Evolutionary conservation across 2,888 invertebrate species (phyloP), one percentile per base, ranked within the genome.

Genomic region (Hedychridium roseum): DNA sequence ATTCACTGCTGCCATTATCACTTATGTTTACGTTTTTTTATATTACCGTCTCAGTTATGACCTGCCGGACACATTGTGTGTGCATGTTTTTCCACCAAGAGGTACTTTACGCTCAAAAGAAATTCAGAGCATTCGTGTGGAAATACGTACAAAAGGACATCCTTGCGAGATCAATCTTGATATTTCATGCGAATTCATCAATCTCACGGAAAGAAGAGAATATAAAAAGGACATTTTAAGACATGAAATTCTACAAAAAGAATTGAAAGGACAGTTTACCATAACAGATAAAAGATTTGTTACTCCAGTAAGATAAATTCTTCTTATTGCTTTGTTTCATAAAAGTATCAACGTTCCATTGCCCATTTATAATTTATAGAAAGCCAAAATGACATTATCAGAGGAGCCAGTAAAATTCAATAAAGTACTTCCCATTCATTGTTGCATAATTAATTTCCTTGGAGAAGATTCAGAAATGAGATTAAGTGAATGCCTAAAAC

Each of bases 81-180:
- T 76, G 2, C 52, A 60, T 11, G 50, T 73, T 14, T 30, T 62
- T 12, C 71, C 74, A n/a, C n/a, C 20, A 0, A 71, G 64, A 37
- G 81, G 80, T 1, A 62, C 76, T 27, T 64, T 82, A 35, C 62
- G 73, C 47, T 79, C 81, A 9, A 64, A 68, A 43, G 68, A 77
- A 48, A 52, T 72, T 7, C 73, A 76, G 16, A 67, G 74, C 12
- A 65, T 81, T 34, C 47, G 69, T n/a, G 44, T 82, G 12, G 66
- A 60, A 40, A 64, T 81, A 16, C 50, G 48, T 11, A 71, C 77
- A 0, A 72, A 74, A 34, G 67, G 71, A 42, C 64, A 68, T 38
- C 68, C 79, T 0, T 78, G 78, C 31, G 66, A 52, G 34, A 53
- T 74, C 51, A 45, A 68, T 62, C 20, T 71, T 43, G 52, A 60